Percentiles rank a stretch among this genome's conserved stretches.
phyloP scores from a whole-genome alignment of 2,113 vertebrate genomes.

The Atractosteus spatula region DNA sequence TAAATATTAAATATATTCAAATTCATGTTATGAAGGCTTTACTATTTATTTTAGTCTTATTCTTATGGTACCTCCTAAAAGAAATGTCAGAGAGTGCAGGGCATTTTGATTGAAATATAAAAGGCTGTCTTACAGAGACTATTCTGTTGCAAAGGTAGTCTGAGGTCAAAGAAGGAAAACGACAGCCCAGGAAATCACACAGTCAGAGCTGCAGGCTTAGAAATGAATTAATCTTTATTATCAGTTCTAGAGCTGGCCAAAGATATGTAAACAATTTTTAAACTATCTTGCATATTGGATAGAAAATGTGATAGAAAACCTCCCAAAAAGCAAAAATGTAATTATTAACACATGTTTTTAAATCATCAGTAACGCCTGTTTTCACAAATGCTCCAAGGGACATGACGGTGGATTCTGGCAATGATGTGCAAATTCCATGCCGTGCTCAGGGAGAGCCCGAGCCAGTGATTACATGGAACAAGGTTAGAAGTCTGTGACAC shows the following conservation, averaged over 20 bases:
- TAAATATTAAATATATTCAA: no score
- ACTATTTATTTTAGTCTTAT: no score
- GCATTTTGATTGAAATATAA: no score
- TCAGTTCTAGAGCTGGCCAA: neutral
- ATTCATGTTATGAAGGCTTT: no score
- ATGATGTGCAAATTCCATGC: conserved; percentile 89
- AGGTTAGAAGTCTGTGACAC: conserved; percentile 69
- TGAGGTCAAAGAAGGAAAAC: neutral
- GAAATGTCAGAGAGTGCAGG: no score
- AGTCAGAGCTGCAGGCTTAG: neutral
- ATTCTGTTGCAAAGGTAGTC: no score
- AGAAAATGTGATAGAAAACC: conserved; percentile 3
- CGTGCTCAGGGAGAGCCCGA: conserved; percentile 89
- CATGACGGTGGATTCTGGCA: conserved; percentile 88
- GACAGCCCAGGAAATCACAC: neutral
- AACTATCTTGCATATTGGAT: neutral
- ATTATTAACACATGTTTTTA: conserved; percentile 68
- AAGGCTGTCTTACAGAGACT: no score
- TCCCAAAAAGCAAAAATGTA: conserved; percentile 27
- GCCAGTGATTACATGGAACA: conserved; percentile 95
- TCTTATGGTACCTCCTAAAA: no score
- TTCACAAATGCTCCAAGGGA: conserved; percentile 90
- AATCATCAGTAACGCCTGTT: conserved; percentile 89
- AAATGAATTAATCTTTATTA: neutral
- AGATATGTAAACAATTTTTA: neutral